phyloP scores from a whole-genome alignment of 2,888 invertebrate species.

The Embidobia sp. region DNA sequence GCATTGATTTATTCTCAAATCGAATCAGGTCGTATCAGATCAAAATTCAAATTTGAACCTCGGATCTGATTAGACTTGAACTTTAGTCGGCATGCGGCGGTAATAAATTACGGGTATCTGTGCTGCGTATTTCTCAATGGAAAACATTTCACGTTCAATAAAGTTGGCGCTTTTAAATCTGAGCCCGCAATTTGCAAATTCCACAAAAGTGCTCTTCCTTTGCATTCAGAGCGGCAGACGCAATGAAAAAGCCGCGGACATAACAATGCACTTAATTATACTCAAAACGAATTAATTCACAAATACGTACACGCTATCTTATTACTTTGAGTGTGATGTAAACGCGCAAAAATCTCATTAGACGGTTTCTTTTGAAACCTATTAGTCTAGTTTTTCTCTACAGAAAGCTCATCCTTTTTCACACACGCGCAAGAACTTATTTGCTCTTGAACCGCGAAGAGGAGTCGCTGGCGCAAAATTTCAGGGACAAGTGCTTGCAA shows the following conservation, averaged over 20 bases:
- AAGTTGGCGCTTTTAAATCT: too few relatives aligned
- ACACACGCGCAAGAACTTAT: slow-evolving; percentile 43
- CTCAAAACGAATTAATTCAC: slow-evolving; percentile 22
- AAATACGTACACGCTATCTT: slow-evolving; percentile 19
- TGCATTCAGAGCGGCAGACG: too few relatives aligned
- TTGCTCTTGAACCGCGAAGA: slow-evolving; percentile 47
- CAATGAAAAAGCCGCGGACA: too few relatives aligned
- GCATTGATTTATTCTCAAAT: slow-evolving; percentile 51
- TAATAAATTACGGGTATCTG: background rate
- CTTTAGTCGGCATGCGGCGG: background rate
- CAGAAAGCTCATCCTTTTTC: slow-evolving; percentile 28
- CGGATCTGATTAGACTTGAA: slow-evolving; percentile 18
- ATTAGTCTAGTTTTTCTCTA: slow-evolving; percentile 44
- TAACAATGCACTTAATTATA: slow-evolving; percentile 34
- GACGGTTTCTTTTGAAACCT: slow-evolving; percentile 46
- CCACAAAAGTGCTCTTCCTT: background rate
- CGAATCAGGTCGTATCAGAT: slow-evolving; percentile 33
- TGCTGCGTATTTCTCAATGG: background rate
- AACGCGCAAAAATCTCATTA: slow-evolving; percentile 53
- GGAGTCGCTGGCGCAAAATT: slow-evolving; percentile 43
- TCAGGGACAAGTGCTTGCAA: slow-evolving; percentile 66
- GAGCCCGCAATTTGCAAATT: background rate
- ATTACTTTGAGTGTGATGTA: slow-evolving; percentile 22
- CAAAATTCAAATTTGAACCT: slow-evolving; percentile 32
- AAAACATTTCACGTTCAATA: slow-evolving; percentile 1